Evolutionary conservation across 2,113 vertebrate genomes (phyloP), one percentile per base, ranked within the genome.

Genomic region (Grallaria varia): DNA sequence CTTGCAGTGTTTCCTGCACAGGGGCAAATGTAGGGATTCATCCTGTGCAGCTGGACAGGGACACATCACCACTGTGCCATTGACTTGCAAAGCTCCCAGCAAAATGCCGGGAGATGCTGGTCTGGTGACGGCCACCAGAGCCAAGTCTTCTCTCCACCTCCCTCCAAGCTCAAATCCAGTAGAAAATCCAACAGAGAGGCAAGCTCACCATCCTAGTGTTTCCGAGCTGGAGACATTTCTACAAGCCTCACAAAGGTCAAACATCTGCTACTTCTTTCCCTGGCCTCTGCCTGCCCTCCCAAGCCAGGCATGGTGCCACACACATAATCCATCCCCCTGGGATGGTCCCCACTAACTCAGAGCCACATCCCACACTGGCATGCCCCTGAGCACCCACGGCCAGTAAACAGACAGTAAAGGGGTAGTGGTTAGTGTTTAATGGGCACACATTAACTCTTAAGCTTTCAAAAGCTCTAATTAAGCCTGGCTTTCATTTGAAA

Each of bases 401-500:
- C 39, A 72, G 73, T 18, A 71, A 90, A 50, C 1, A 4, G 47
- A 87, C 33, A 74, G 75, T 20, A 60, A 94, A 75, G 52, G 52
- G 22, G 13, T 39, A 83, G 68, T 79, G 64, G 47, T 62, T 89
- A 72, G 47, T 28, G 39, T 89, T 93, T 93, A 96, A 94, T 78
- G 69, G 76, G n/a, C 40, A 44, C 1, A 0, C 58, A 81, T 94
- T 95, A 87, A 90, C 85, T 90, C 68, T 84, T 86, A 81, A 90
- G 56, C 44, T 89, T 89, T 93, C 88, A 72, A 90, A 95, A 92
- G 60, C 76, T 81, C 52, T 93, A 94, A 94, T 96, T 93, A 96
- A 96, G 52, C 83, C 85, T 74, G 93, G 53, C 25, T 97, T 92
- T 92, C 73, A 78, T 97, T 93, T 93, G 64, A 90, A 94, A 90